phyloP scores from a whole-genome alignment of 2,113 vertebrate genomes.

The Plectropomus leopardus region DNA sequence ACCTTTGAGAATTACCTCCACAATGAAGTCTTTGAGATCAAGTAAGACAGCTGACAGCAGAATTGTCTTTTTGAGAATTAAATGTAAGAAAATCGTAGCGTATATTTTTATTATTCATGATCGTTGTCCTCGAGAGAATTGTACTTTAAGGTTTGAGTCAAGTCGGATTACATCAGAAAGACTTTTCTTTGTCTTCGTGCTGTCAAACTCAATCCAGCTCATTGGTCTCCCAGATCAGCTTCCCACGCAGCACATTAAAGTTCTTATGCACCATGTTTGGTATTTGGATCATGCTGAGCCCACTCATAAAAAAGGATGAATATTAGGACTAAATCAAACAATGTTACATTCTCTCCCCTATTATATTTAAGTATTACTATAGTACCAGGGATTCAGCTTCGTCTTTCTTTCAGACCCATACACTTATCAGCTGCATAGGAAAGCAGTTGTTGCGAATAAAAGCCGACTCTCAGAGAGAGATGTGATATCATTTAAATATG shows the following conservation, averaged over 20 bases:
- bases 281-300: not conserved
- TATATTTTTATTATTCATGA: not conserved
- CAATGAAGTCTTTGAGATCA: slow-evolving; percentile 96
- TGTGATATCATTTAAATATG: not conserved
- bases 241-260: not conserved
- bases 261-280: not conserved
- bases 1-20: slow-evolving; percentile 98
- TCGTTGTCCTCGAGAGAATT: not conserved
- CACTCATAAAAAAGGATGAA: not conserved
- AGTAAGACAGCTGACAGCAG: slow-evolving; percentile 81
- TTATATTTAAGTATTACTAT: not conserved
- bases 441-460: too few species aligned
- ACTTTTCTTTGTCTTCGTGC: not conserved
- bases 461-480: not conserved
- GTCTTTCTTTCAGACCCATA: not conserved
- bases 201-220: not conserved
- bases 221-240: not conserved
- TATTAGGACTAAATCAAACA: not conserved
- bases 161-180: slow-evolving; percentile 6
- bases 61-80: not conserved
- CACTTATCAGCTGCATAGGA: not conserved
- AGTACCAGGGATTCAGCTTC: not conserved
- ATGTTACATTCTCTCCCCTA: not conserved
- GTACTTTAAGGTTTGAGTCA: not conserved
- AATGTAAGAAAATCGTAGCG: not conserved